These are phyloP conservation scores for Megaceryle torquata DNA, from an alignment of 2,113 vertebrate species.

Conservation along the genomic window DNA sequence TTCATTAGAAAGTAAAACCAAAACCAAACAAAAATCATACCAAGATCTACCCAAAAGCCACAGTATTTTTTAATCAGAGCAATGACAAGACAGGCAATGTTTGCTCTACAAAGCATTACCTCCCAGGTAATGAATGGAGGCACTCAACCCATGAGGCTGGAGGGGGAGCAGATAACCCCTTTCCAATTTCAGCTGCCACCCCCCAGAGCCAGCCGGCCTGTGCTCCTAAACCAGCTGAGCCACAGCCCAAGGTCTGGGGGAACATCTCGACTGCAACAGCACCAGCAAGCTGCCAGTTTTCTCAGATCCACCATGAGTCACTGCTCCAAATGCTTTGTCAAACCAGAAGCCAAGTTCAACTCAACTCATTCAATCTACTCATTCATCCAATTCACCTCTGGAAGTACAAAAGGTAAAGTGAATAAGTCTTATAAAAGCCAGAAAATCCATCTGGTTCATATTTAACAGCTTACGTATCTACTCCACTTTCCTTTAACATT, in stretches of 20 bases:
- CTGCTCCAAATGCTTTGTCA: not conserved
- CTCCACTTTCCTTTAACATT: slow-evolving; percentile 1
- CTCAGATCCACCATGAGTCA: not conserved
- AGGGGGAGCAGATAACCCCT: not conserved
- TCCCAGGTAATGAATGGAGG: fast-evolving
- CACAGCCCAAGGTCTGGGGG: not conserved
- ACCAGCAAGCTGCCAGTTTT: not conserved
- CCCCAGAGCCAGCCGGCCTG: not conserved
- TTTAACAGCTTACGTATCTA: not conserved
- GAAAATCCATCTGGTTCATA: slow-evolving; percentile 18
- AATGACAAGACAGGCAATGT: not conserved
- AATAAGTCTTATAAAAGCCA: not conserved
- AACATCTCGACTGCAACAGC: not conserved
- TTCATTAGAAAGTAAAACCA: not conserved
- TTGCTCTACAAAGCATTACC: not conserved
- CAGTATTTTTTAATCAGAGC: not conserved
- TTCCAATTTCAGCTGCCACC: not conserved
- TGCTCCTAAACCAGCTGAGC: not conserved
- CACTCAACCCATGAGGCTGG: fast-evolving
- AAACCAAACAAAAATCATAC: not conserved
- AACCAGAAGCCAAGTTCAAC: not conserved
- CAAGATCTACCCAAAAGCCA: not conserved
- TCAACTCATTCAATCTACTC: not conserved
- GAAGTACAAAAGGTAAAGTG: not conserved
- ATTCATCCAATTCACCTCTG: not conserved